phyloP scores from a whole-genome alignment of 2,113 vertebrate genomes.

The Telmatochromis sp. region DNA sequence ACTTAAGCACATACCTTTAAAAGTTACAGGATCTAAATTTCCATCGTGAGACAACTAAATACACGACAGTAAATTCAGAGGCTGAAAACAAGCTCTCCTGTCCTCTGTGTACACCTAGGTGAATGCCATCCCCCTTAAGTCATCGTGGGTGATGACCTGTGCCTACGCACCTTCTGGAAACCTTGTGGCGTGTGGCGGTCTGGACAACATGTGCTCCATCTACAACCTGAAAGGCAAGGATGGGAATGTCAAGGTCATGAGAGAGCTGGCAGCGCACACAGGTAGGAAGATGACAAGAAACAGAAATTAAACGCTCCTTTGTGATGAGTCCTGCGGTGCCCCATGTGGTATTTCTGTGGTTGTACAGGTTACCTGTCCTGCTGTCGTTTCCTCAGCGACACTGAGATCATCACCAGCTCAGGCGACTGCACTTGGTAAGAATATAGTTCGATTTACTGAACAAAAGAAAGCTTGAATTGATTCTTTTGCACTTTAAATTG shows the following conservation, averaged over 20 bases:
- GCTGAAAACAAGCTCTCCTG: not conserved
- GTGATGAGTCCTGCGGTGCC: not conserved
- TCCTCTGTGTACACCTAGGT: slow-evolving; percentile 70
- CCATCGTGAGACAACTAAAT: not conserved
- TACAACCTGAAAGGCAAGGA: slow-evolving; percentile 95
- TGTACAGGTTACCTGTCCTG: slow-evolving; percentile 91
- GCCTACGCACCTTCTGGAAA: slow-evolving; percentile 95
- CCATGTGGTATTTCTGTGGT: not conserved
- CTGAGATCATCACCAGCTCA: slow-evolving; percentile 94
- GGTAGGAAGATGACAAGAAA: slow-evolving; percentile 59
- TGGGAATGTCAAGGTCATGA: slow-evolving; percentile 92
- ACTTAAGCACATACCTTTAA: not conserved
- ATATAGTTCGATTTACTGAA: not conserved
- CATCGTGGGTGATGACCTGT: slow-evolving; percentile 99
- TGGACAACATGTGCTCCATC: slow-evolving; percentile 99
- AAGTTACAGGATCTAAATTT: not conserved
- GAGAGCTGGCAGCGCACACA: slow-evolving; percentile 90
- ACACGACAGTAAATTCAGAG: not conserved
- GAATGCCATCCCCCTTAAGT: slow-evolving; percentile 92
- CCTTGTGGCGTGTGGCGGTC: slow-evolving; percentile 92
- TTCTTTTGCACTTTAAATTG: not conserved
- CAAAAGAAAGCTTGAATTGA: not conserved
- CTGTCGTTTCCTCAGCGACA: slow-evolving; percentile 95
- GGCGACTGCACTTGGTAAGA: slow-evolving; percentile 95
- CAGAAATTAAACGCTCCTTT: not conserved